Evolutionary conservation across 1,140 invertebrate genomes (phyloP).

Genomic region (Drosophila rufa): DNA sequence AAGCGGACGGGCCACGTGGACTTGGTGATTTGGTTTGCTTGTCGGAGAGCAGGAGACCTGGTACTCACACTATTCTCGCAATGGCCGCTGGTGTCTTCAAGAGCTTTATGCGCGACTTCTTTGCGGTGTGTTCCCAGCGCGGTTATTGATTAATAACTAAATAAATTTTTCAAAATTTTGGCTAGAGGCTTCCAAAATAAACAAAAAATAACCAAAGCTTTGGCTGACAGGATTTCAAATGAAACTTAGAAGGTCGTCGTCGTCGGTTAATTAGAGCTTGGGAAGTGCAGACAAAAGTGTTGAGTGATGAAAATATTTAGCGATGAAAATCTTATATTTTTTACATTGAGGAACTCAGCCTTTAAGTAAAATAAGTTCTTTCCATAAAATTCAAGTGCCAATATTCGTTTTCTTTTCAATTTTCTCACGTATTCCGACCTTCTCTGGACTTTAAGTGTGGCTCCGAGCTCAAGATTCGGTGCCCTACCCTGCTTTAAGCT

Average conservation of each 20-base stretch:
- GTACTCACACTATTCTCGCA: constrained; percentile 19
- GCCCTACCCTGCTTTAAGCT: too few species aligned
- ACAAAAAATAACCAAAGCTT: constrained; percentile 15
- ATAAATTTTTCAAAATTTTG: constrained; percentile 38
- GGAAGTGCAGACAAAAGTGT: neutral
- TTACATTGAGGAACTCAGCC: neutral
- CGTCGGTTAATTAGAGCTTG: neutral
- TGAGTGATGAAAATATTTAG: neutral
- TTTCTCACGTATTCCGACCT: too few species aligned
- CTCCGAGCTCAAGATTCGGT: too few species aligned
- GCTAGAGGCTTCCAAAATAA: constrained; percentile 24
- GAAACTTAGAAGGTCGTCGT: neutral
- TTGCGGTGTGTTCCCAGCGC: constrained; percentile 63
- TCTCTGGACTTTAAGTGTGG: too few species aligned
- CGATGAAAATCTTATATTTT: neutral
- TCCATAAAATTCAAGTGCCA: too few species aligned
- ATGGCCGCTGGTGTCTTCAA: constrained; percentile 78
- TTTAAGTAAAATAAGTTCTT: neutral
- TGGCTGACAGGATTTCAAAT: constrained; percentile 38
- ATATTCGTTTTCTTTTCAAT: too few species aligned
- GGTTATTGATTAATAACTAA: constrained; percentile 18
- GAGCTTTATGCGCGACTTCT: constrained; percentile 79
- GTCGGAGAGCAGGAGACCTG: constrained; percentile 9
- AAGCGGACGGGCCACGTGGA: constrained; percentile 23
- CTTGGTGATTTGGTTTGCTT: constrained; percentile 23